Base-by-base conservation (phyloP, 2,113 vertebrate genomes). In the Cygnus atratus region DNA sequence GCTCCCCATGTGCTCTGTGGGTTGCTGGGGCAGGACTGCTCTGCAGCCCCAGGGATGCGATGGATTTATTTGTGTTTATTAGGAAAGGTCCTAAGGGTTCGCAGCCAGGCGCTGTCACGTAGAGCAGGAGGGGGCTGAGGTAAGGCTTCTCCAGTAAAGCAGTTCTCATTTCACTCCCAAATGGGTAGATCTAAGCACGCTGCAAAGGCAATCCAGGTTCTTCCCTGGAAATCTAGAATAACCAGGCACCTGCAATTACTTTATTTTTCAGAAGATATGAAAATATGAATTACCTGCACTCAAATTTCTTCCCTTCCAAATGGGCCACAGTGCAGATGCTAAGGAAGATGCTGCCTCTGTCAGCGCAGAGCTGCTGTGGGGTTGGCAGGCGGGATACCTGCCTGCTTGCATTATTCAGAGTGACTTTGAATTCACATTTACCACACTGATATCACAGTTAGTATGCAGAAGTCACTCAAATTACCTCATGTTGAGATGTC, bases 331-430 rank as follows among this genome's bases (percentile, higher is more conserved):
- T 22, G 55, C 55, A 48, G 54, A 19, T 13, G 6, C 66, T 7
- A 55, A 82, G 43, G 44, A 41, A 71, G 62, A 21, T 1, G 1
- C 17, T 74, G 57, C 24, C 57, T 83, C 12, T 72, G 63, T 26
- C 3, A 3, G 43, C 59, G 65, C 20, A 28, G 35, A 0, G 0
- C 0, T 3, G 39, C 20, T 3, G 2, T 13, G 14, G 28, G 63
- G 59, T 10, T 26, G 4, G 90, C 61, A 81, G 26, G 11, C 46
- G 41, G 59, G 25, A 29, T 75, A 35, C 33, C 54, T 61, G 43
- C 26, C 57, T 67, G 63, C 62, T 67, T 67, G 67, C 67, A 83
- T 84, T 68, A 85, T 57, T 90, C 65, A 39, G 19, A 31, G n/a
- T 83, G 83, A 80, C 88, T 82, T 87, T 90, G 58, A 89, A 58